Base-by-base conservation (phyloP, 2,113 vertebrate genomes). In the Gallinago media region DNA sequence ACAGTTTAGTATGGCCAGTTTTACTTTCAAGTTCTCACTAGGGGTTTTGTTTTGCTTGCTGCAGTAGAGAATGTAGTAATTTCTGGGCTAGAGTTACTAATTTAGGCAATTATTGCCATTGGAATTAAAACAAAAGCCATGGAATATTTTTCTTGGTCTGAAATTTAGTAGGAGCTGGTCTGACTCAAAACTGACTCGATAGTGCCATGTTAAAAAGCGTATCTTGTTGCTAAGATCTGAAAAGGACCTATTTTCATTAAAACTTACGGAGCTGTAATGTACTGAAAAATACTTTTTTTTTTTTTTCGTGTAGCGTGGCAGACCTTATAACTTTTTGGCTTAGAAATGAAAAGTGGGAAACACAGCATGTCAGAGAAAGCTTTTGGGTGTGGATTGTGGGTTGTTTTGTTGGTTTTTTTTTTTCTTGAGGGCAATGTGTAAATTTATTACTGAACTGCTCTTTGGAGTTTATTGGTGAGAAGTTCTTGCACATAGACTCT, bases 121-220 rank as follows among this genome's bases (percentile, higher is more conserved):
- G 80, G 56, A 94, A 50, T 59, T 82, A 80, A 94, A 87, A 75
- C 47, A 90, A 88, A 92, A 84, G 49, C 17, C 22, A 54, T 26
- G 36, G 14, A 74, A 56, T 93, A 63, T 92, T 96, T 95, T 56
- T 84, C 59, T 90, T 92, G 55, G 65, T 86, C 32, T 88, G 61
- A 81, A 86, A 61, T 84, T 34, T 36, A 47, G 42, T 16, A 65
- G 66, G n/a, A 91, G 13, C 47, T 92, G 47, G 10, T 89, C 17
- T 7, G 1, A 71, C 63, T 85, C 79, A 88, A 83, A 75, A 73
- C 14, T 71, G 42, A 63, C 40, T 55, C 27, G 19, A 38, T 25
- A 83, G 26, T 49, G 15, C 27, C 21, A 31, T 2, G 1, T 22
- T 61, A 21, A 49, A 49, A 85, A 80, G 26, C 23, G 5, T 32